Percentiles rank a stretch among this genome's conserved stretches.
phyloP scores from a whole-genome alignment of 2,797 vertebrate species.

The Streptopelia turtur region DNA sequence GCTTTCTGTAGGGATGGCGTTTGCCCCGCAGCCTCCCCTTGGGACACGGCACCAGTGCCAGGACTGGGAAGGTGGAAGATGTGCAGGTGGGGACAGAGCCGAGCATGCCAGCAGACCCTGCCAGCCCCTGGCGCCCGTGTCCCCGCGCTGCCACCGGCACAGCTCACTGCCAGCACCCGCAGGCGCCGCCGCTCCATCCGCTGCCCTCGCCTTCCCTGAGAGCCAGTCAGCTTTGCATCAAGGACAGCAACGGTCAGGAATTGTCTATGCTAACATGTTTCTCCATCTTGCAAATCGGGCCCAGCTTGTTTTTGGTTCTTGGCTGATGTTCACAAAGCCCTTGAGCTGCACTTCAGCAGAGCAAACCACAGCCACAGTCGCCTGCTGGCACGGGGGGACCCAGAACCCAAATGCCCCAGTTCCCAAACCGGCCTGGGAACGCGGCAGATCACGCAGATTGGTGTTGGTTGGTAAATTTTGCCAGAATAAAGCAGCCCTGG shows the following conservation, averaged over 20 bases:
- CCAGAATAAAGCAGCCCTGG: neutral
- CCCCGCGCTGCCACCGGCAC: neutral
- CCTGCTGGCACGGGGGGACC: rapidly evolving
- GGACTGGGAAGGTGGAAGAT: neutral
- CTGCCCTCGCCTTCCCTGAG: neutral
- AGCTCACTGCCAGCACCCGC: neutral
- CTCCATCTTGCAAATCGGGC: rapidly evolving
- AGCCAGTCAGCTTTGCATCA: neutral
- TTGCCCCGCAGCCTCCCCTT: neutral
- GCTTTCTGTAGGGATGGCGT: neutral
- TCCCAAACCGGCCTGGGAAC: neutral
- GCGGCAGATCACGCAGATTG: neutral
- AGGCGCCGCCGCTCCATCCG: neutral
- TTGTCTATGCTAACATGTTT: neutral
- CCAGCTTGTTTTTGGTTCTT: neutral
- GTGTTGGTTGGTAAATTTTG: neutral
- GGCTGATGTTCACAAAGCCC: neutral
- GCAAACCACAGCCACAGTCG: rapidly evolving
- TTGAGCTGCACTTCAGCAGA: neutral
- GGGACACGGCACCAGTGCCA: neutral
- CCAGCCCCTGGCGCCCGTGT: neutral
- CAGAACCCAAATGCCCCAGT: neutral
- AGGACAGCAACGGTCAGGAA: neutral
- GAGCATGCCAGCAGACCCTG: neutral
- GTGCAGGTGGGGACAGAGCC: neutral